A percentile compares a stretch with the other conserved stretches of the same genome.
Evolutionary conservation across 2,797 vertebrate genomes (phyloP).

Genomic region (Coregonus ussuriensis): DNA sequence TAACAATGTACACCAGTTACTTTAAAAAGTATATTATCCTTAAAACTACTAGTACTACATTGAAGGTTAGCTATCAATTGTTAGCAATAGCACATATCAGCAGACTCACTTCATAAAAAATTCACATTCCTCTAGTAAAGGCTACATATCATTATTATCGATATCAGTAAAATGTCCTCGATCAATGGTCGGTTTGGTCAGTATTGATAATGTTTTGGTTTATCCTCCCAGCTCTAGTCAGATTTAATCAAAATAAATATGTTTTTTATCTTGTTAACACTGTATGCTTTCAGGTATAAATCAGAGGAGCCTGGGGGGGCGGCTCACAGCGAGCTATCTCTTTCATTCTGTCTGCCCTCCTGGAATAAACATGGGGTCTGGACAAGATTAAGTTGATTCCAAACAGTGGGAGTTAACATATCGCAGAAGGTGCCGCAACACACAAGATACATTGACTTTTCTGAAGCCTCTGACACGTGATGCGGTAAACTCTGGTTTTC

Average conservation of each 20-base stretch:
- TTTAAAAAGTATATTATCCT: no score
- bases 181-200: no score
- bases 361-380: conserved; percentile 48
- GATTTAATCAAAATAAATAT: conserved; percentile 43
- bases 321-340: conserved; percentile 29
- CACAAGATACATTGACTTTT: conserved; percentile 60
- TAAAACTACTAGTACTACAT: no score
- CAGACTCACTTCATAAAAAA: no score
- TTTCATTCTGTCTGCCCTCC: conserved; percentile 35
- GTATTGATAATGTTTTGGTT: no score
- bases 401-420: conserved; percentile 58
- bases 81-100: no score
- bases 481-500: conserved; percentile 66
- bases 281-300: conserved; percentile 37
- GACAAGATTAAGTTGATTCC: conserved; percentile 64
- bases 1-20: no score
- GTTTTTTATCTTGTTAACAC: conserved; percentile 42
- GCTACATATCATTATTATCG: no score
- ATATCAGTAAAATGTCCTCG: no score
- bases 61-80: no score
- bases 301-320: conserved; percentile 27
- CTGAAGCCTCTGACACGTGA: conserved; percentile 49
- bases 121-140: no score
- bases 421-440: conserved; percentile 50
- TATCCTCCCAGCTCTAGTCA: no score